phyloP scores from a whole-genome alignment of 37 sponge, comb jelly and placozoan genomes.

The Chondrosia reniformis region DNA sequence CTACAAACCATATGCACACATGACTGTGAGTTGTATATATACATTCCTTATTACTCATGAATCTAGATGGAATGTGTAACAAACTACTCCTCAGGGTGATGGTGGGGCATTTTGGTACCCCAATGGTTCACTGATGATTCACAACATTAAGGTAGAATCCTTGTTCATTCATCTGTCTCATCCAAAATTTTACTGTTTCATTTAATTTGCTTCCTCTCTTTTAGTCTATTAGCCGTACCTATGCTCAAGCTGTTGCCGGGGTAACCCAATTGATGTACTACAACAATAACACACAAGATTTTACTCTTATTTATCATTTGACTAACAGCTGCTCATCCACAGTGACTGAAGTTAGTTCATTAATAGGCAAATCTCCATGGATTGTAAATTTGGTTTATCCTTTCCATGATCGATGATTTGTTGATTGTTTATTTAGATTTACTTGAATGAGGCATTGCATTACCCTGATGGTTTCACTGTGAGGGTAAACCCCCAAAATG shows the following conservation, averaged over 20 bases:
- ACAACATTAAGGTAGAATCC: conserved; percentile 1
- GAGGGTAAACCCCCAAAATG: conserved; percentile 7
- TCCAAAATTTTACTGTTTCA: background rate
- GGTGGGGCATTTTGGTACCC: conserved; percentile 39
- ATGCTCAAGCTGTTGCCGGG: conserved; percentile 78
- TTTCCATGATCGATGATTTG: background rate
- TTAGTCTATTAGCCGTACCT: conserved; percentile 66
- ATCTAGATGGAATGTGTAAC: background rate
- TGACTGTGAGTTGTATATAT: conserved; percentile 58
- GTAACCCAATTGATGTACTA: conserved; percentile 46
- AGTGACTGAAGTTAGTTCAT: conserved; percentile 44
- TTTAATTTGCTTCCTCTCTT: background rate
- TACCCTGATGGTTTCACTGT: conserved; percentile 58
- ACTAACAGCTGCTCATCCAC: conserved; percentile 23
- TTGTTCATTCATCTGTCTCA: background rate
- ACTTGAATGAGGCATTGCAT: conserved; percentile 65
- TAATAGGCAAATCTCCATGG: background rate
- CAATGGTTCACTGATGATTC: conserved; percentile 56
- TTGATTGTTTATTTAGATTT: conserved; percentile 44
- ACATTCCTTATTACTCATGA: background rate
- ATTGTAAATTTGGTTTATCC: background rate
- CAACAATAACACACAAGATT: conserved; percentile 40
- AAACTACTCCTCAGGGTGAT: conserved; percentile 25
- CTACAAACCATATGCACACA: conserved; percentile 71
- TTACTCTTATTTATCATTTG: conserved; percentile 43